Evolutionary conservation across 2,888 invertebrate genomes (phyloP).

Genomic region (Caenorhabditis imperialis): DNA sequence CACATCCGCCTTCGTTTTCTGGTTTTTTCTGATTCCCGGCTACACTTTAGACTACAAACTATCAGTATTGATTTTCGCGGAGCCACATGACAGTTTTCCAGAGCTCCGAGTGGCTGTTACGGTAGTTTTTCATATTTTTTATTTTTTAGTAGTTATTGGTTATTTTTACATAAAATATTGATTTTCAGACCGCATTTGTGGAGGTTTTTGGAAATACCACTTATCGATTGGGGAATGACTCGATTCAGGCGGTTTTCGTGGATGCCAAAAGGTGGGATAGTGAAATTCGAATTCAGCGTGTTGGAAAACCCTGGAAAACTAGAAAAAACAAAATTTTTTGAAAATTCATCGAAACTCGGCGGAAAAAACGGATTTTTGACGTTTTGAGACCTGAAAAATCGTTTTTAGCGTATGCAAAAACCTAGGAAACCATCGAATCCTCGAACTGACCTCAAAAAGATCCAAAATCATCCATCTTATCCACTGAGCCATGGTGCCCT

Average conservation of each 20-base stretch:
- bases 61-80: slow-evolving; percentile 57
- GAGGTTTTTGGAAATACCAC: slow-evolving; percentile 58
- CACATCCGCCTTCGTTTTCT: background rate
- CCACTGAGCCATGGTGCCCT: too few species aligned
- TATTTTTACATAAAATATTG: too few species aligned
- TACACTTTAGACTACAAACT: slow-evolving; percentile 51
- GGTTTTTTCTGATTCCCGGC: slow-evolving; percentile 7
- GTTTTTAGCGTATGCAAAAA: too few species aligned
- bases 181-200: slow-evolving; percentile 55
- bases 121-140: slow-evolving; percentile 28
- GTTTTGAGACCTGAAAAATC: too few species aligned
- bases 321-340: too few species aligned
- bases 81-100: slow-evolving; percentile 46
- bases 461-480: too few species aligned
- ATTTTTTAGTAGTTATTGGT: background rate
- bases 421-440: too few species aligned
- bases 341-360: too few species aligned
- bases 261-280: slow-evolving; percentile 53
- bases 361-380: too few species aligned
- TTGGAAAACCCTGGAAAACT: too few species aligned
- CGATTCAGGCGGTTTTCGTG: slow-evolving; percentile 55
- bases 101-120: slow-evolving; percentile 53
- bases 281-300: background rate
- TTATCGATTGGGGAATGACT: slow-evolving; percentile 52
- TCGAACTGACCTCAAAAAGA: too few species aligned